Percentiles rank a stretch among this genome's conserved stretches.
Evolutionary conservation across 2,113 vertebrate genomes (phyloP).

Genomic region (Baryphthengus martii): DNA sequence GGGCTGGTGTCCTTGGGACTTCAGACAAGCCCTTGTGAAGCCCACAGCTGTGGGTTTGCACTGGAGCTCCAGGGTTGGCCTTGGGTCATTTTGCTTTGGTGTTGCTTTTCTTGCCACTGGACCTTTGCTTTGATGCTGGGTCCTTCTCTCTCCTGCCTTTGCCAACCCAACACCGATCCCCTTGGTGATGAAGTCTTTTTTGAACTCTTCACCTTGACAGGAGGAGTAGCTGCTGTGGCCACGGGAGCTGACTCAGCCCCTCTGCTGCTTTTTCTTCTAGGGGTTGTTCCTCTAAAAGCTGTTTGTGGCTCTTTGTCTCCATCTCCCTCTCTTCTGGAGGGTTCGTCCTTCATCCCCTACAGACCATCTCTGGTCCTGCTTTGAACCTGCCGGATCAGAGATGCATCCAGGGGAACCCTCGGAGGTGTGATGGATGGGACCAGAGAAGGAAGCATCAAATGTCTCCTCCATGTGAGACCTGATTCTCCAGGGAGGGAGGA

Average conservation of each 20-base stretch:
- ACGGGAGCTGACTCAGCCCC: neutral
- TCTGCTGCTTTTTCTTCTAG: neutral
- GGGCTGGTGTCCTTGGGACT: neutral
- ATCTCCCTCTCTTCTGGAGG: neutral
- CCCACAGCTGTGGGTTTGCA: neutral
- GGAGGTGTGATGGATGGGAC: neutral
- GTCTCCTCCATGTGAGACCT: fast-evolving
- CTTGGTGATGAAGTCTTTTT: neutral
- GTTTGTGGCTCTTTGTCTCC: neutral
- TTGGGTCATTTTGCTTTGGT: neutral
- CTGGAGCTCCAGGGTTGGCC: neutral
- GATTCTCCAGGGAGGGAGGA: neutral
- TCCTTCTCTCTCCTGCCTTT: neutral
- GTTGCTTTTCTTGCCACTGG: neutral
- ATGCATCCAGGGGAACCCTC: neutral
- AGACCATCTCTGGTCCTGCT: neutral
- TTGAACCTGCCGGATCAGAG: neutral
- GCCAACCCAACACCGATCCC: neutral
- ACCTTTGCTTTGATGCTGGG: neutral
- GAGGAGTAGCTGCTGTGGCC: neutral
- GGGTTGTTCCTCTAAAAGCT: neutral
- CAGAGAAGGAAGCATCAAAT: neutral
- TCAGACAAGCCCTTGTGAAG: neutral
- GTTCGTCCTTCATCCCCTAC: neutral
- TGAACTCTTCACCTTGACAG: neutral